Base-by-base conservation (phyloP, 1,140 invertebrate genomes). In the Eriocheir sinensis region DNA sequence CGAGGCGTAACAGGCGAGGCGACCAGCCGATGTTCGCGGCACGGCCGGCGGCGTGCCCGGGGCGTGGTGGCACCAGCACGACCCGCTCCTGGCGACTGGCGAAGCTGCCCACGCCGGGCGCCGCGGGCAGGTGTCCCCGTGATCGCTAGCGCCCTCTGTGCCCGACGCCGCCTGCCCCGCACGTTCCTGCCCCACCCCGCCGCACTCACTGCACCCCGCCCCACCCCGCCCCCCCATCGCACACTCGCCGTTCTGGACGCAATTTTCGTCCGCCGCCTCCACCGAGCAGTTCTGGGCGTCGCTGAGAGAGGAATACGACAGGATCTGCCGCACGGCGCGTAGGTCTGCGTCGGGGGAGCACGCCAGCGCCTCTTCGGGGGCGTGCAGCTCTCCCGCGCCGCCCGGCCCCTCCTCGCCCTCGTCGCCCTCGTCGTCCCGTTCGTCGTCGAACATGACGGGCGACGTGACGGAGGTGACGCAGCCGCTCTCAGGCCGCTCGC, bases 401-500 rank as follows among this genome's bases (percentile, higher is more conserved):
- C 38, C 36, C 3, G 36, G 27, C 0, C n/a, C 38, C 8, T 91
- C 80, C 34, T 83, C 89, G 21, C 48, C 40, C 44, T 85, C 89
- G 34, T 93, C 80, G n/a, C 36, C 83, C 3, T 91, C 93, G 27
- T 94, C 81, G 15, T 94, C 94, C 30, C 80, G n/a, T 8, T 93
- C 91, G 40, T 95, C 93, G 44, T 93, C 91, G 60, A 96, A 96
- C 94, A 96, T 96, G 21, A 96, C 92, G 3, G 95, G 95, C 21
- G 95, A 96, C 9, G 94, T 95, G 72, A 96, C 95, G 34, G 95
- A 96, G n/a, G 95, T 96, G 30, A 95, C 95, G 88, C 95, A 96
- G 8, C 95, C 95, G 85, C 95, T 96, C 94, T 96, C 95, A n/a
- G 95, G 95, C 44, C 93, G 80, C 81, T 96, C 95, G 9, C 81